phyloP scores from a whole-genome alignment of 2,797 vertebrate species.

The Pangasius mekongensis region DNA sequence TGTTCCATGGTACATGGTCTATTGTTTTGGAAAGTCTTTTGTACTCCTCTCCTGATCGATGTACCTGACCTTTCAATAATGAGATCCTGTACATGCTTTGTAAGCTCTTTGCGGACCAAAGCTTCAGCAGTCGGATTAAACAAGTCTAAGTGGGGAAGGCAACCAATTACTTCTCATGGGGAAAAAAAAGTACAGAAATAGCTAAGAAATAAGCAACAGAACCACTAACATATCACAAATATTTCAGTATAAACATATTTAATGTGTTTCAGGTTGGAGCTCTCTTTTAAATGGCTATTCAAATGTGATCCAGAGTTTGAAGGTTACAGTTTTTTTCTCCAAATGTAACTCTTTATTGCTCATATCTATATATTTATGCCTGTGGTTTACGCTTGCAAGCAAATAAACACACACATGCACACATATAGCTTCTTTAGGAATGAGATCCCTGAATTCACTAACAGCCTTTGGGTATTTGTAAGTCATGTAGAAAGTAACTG shows the following conservation, averaged over 20 bases:
- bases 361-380: neutral
- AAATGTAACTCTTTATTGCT: neutral
- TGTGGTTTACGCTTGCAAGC: neutral
- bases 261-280: neutral
- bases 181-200: neutral
- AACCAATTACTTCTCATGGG: neutral
- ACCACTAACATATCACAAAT: neutral
- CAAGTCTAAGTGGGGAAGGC: neutral
- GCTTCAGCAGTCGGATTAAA: neutral
- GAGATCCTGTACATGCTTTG: neutral
- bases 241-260: neutral
- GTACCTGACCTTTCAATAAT: constrained; percentile 15
- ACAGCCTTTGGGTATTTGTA: neutral
- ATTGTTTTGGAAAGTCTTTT: neutral
- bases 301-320: neutral
- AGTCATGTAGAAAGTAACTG: neutral
- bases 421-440: neutral
- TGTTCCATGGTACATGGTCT: neutral
- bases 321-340: neutral
- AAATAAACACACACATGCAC: neutral
- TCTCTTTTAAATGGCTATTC: neutral
- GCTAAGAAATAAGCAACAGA: neutral
- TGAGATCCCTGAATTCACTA: neutral
- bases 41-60: neutral
- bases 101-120: neutral